phyloP scores from a whole-genome alignment of 2,888 invertebrate genomes.

The Drosophila aldrichi region DNA sequence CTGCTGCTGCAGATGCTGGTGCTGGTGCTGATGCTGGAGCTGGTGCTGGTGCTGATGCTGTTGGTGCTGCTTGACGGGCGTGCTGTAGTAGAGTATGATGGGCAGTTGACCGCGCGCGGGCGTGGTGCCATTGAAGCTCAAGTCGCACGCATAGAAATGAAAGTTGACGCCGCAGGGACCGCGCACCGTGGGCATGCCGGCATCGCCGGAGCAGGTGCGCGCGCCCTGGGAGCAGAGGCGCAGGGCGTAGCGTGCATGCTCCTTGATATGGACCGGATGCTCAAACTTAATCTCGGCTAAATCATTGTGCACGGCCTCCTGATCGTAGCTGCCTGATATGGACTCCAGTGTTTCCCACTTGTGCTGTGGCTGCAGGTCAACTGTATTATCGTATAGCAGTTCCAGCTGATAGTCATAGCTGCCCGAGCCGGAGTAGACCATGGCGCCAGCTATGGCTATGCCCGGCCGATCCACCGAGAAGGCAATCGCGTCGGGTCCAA shows the following conservation, averaged over 20 bases:
- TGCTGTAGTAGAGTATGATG: constrained; percentile 91
- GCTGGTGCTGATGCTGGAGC: constrained; percentile 11
- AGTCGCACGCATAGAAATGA: constrained; percentile 94
- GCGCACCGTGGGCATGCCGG: constrained; percentile 94
- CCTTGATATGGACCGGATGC: constrained; percentile 94
- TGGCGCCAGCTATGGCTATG: constrained; percentile 94
- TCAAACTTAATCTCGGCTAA: constrained; percentile 96
- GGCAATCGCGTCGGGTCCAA: constrained; percentile 98
- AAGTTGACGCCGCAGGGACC: constrained; percentile 97
- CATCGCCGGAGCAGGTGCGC: constrained; percentile 97
- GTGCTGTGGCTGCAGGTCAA: constrained; percentile 86
- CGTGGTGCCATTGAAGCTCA: constrained; percentile 98
- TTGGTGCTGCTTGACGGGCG: constrained; percentile 83
- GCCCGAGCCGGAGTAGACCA: constrained; percentile 95
- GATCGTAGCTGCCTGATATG: constrained; percentile 92
- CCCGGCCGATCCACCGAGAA: constrained; percentile 96
- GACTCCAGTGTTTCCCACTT: constrained; percentile 96
- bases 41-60: constrained; percentile 38
- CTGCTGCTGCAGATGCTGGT: not conserved
- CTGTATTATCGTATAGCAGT: constrained; percentile 91
- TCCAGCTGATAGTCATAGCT: constrained; percentile 96
- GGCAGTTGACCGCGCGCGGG: constrained; percentile 98
- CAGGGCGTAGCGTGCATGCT: constrained; percentile 95
- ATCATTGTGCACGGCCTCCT: constrained; percentile 94
- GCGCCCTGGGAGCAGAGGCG: constrained; percentile 95